These are phyloP conservation scores for Trachelus iudaicus DNA, from an alignment of 2,888 invertebrate species.

Conservation along the genomic window DNA sequence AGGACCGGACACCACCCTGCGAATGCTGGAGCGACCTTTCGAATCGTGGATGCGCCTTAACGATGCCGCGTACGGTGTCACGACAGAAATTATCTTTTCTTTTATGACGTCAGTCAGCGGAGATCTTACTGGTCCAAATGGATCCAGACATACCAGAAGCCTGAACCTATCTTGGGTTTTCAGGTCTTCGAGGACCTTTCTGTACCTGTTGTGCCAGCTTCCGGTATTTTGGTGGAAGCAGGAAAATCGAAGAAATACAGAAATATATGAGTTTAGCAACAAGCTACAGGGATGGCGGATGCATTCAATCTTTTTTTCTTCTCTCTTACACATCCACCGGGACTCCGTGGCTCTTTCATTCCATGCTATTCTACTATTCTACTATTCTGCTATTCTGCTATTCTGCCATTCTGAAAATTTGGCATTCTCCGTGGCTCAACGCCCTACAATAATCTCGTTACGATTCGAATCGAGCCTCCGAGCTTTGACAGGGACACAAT, in stretches of 20 bases:
- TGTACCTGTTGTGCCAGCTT: slow-evolving; percentile 36
- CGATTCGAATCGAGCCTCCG: slow-evolving; percentile 48
- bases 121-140: neutral
- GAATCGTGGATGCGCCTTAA: neutral
- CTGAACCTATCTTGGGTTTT: neutral
- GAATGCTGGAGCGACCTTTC: neutral
- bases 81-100: neutral
- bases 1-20: neutral
- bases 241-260: slow-evolving; percentile 7
- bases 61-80: neutral
- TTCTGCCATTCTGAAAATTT: neutral
- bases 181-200: neutral
- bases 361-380: neutral
- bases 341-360: slow-evolving; percentile 26
- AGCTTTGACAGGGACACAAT: slow-evolving; percentile 56
- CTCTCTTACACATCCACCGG: neutral
- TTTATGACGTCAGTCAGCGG: neutral
- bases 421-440: slow-evolving; percentile 54
- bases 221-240: slow-evolving; percentile 42
- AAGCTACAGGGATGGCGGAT: slow-evolving; percentile 25
- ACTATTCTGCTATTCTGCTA: neutral
- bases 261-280: slow-evolving; percentile 40
- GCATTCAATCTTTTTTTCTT: slow-evolving; percentile 18
- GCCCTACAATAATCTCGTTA: slow-evolving; percentile 63
- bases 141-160: neutral